Percentiles rank a stretch among this genome's conserved stretches.
phyloP scores from a whole-genome alignment of 2,888 invertebrate genomes.

The Melieria crassipennis region DNA sequence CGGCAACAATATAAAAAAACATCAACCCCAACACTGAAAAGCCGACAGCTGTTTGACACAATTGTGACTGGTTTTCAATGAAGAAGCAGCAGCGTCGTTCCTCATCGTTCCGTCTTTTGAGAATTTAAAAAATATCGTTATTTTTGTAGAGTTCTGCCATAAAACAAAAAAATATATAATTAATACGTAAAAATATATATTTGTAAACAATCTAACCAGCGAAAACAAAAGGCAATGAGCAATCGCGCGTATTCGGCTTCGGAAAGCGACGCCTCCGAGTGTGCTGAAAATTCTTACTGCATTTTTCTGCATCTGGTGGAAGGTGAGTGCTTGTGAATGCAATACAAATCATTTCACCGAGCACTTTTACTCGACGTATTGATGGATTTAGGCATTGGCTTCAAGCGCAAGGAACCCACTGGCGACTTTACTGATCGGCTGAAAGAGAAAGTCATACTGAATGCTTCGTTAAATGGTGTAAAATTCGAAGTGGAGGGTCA shows the following conservation, averaged over 20 bases:
- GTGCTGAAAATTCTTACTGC: constrained; percentile 51
- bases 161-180: constrained; percentile 11
- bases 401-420: constrained; percentile 63
- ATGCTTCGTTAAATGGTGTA: constrained; percentile 73
- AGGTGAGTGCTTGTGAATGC: constrained; percentile 47
- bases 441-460: constrained; percentile 69
- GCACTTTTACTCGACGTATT: constrained; percentile 37
- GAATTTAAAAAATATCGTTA: constrained; percentile 25
- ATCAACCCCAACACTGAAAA: too few relatives aligned
- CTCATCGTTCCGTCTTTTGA: neutral
- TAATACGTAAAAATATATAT: neutral
- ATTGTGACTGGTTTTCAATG: constrained; percentile 3
- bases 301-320: constrained; percentile 61
- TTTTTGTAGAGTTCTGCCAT: neutral
- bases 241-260: constrained; percentile 28
- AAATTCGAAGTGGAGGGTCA: constrained; percentile 76
- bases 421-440: constrained; percentile 33
- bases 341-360: constrained; percentile 36
- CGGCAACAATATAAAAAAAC: too few relatives aligned
- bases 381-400: constrained; percentile 68
- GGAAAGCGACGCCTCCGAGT: constrained; percentile 40
- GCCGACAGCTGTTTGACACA: neutral
- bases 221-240: constrained; percentile 22
- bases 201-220: neutral
- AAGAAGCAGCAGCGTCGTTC: constrained; percentile 8